Base-by-base conservation (phyloP, 2,797 vertebrate genomes). In the Decapterus maruadsi region DNA sequence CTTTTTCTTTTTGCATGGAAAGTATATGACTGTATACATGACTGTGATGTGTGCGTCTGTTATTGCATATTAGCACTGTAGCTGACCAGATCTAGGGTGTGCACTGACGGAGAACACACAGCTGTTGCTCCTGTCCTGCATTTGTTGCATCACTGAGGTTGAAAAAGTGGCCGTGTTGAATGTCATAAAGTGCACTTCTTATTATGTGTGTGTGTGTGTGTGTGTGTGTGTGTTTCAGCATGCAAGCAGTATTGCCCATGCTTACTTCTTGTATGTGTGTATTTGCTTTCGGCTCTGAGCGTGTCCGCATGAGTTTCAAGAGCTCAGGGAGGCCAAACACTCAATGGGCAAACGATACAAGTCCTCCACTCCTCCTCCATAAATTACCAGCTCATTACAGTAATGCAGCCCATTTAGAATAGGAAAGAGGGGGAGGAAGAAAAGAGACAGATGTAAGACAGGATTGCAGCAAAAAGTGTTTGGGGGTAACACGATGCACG, bases 361-460 rank as follows among this genome's bases (percentile, higher is more conserved):
- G 85, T 75, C 85, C 81, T 82, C 83, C 84, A 85, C 86, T 89
- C 85, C 83, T 87, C 86, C 76, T 87, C 89, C 84, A 92, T 91
- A 93, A 94, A 93, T 94, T 92, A 92, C 89, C 81, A 87, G 86
- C 90, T 93, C 88, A 93, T 90, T 90, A 92, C 90, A 92, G 91
- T 91, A 90, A 89, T 87, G 93, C 88, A 92, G 82, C 62, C 84
- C 84, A 90, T 91, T 91, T 92, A 90, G 85, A 77, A 86, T 74
- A 54, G 75, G 42, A 62, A 55, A 61, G 50, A 10, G 57, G 63
- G 43, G 65, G 48, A 55, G 54, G 69, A 0, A 58, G 60, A 43
- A 17, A 46, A 16, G 14, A 42, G 68, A 36, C n/a, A 57, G 55
- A 57, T 64, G 64, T 71, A 67, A 75, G 72, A 70, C 55, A 45